A percentile compares a stretch with the other conserved stretches of the same genome.
Evolutionary conservation across 1,140 invertebrate genomes (phyloP).

Genomic region (Rhynchophorus ferrugineus): DNA sequence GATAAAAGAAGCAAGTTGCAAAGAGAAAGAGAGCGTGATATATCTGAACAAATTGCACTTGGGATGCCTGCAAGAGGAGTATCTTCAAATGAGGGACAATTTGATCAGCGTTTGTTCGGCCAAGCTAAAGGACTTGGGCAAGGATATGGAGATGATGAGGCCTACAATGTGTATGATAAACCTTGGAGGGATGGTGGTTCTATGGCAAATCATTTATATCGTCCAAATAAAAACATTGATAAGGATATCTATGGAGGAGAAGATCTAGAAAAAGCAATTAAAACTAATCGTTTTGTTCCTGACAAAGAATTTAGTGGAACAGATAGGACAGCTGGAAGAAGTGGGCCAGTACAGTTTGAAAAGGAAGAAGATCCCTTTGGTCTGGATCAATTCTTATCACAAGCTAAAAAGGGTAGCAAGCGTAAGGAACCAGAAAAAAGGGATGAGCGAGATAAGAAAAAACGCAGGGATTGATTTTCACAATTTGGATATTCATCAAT

Average conservation of each 20-base stretch:
- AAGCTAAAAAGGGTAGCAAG: slow-evolving; percentile 82
- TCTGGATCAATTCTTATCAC: slow-evolving; percentile 94
- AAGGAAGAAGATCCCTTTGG: slow-evolving; percentile 95
- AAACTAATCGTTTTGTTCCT: slow-evolving; percentile 89
- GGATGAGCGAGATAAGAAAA: slow-evolving; percentile 34
- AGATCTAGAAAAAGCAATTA: slow-evolving; percentile 70
- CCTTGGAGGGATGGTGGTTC: slow-evolving; percentile 79
- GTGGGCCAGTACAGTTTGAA: slow-evolving; percentile 95
- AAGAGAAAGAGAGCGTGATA: slow-evolving; percentile 89
- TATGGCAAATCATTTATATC: slow-evolving; percentile 84
- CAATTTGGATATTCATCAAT: too few species aligned
- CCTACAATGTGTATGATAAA: slow-evolving; percentile 97
- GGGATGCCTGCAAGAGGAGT: slow-evolving; percentile 84
- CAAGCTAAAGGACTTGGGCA: slow-evolving; percentile 84
- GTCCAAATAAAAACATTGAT: slow-evolving; percentile 83
- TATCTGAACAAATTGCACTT: slow-evolving; percentile 97
- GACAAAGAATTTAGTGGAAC: slow-evolving; percentile 94
- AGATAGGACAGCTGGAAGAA: slow-evolving; percentile 63
- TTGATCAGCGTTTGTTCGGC: slow-evolving; percentile 95
- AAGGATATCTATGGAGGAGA: slow-evolving; percentile 87
- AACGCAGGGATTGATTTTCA: slow-evolving; percentile 34
- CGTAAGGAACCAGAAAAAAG: slow-evolving; percentile 39
- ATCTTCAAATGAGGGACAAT: slow-evolving; percentile 73
- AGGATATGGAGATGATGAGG: slow-evolving; percentile 96
- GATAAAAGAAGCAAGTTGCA: slow-evolving; percentile 89